phyloP scores from a whole-genome alignment of 2,797 vertebrate species.

The Crax fasciolata region DNA sequence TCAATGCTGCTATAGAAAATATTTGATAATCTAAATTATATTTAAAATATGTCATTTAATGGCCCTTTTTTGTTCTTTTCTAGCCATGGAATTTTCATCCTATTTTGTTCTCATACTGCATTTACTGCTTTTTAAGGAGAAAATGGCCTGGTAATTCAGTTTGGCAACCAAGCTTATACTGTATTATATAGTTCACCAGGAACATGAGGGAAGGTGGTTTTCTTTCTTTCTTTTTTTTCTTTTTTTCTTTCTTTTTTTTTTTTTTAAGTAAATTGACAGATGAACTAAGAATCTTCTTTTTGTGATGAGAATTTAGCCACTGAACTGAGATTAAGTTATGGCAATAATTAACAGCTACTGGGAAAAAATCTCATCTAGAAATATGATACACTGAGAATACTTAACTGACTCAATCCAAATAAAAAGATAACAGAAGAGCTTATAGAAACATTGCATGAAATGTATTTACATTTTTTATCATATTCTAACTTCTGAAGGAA shows the following conservation, averaged over 20 bases:
- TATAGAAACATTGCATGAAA: background rate
- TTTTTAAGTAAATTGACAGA: too few species aligned
- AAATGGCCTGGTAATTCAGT: background rate
- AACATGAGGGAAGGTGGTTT: background rate
- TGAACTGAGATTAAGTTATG: background rate
- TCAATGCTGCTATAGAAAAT: background rate
- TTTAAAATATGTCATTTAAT: background rate
- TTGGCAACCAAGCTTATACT: background rate
- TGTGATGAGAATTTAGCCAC: background rate
- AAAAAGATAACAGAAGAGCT: background rate
- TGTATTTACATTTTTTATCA: background rate
- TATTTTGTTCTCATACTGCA: background rate
- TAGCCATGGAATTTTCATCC: background rate
- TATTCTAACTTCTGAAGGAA: background rate
- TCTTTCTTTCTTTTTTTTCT: too few species aligned
- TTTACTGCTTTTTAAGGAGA: background rate
- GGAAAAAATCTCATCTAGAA: slow-evolving; percentile 25
- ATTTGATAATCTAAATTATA: background rate
- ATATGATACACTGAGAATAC: slow-evolving; percentile 10
- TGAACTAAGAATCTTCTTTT: background rate
- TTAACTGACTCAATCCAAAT: background rate
- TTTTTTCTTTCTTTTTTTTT: too few species aligned
- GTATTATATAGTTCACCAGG: too few species aligned
- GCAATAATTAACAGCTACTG: slow-evolving; percentile 16
- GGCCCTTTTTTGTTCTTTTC: background rate